A percentile compares a stretch with the other conserved stretches of the same genome.
Conservation (phyloP, 2,888 invertebrate species). For the Exephanes ischioxanthus region DNA sequence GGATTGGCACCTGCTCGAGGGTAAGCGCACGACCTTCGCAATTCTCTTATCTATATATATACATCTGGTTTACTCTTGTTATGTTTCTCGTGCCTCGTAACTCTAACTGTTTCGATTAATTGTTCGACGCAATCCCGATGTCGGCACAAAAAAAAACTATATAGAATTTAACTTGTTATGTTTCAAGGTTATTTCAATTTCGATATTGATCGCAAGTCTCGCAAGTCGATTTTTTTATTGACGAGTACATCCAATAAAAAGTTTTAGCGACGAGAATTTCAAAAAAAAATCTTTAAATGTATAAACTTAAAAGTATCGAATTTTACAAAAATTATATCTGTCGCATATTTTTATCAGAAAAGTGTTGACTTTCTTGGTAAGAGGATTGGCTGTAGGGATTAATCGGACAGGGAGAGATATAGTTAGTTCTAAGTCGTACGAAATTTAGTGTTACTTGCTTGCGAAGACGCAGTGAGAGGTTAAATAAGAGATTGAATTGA, state of each 20-base stretch:
- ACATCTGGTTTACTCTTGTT: slow-evolving; percentile 1
- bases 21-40: slow-evolving; percentile 79
- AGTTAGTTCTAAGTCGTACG: not conserved
- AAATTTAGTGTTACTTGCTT: not conserved
- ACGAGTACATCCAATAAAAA: too few species aligned
- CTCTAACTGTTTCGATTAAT: slow-evolving; percentile 1
- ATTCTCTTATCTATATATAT: slow-evolving; percentile 66
- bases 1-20: slow-evolving; percentile 81
- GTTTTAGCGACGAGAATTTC: too few species aligned
- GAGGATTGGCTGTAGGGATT: too few species aligned
- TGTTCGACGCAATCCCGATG: not conserved
- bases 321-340: too few species aligned
- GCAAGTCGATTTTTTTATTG: too few species aligned
- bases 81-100: not conserved
- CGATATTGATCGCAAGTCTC: not conserved
- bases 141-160: not conserved
- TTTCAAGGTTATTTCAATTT: not conserved
- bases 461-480: not conserved
- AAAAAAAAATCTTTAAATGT: too few species aligned
- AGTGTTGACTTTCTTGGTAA: not conserved
- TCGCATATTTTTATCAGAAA: not conserved
- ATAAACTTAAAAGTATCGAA: not conserved
- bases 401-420: too few species aligned
- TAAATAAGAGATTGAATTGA: slow-evolving; percentile 15
- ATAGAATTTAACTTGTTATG: not conserved